Evolutionary conservation across 2,888 invertebrate genomes (phyloP), one percentile per base, ranked within the genome.

Genomic region (Scaptomyza polygonia): DNA sequence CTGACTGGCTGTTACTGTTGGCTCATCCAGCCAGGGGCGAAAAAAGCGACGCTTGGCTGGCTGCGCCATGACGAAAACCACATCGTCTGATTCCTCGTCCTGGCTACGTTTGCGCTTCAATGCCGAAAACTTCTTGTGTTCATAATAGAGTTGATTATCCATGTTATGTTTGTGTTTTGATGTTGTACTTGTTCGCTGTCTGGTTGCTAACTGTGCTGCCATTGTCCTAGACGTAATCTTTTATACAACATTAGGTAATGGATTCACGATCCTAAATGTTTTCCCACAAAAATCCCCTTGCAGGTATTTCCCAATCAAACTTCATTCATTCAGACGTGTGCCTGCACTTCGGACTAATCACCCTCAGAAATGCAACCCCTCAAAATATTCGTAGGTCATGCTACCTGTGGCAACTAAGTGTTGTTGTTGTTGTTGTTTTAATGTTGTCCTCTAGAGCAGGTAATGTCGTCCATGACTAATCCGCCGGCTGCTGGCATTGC

Each of bases 231-330:
- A 47, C 54, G 43, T 56, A 48, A 61, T 75, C 75, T 83, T 83
- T 81, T 85, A 86, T 86, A 72, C 73, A 86, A 84, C 67, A 75
- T 73, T 81, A 81, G 82, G 87, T 84, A 86, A 81, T 64, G 55
- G 61, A 14, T 34, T 32, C 40, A 18, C 58, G 45, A 30, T 39
- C 48, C 53, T 47, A n/a, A 39, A 25, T 48, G 39, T 53, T 71
- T 85, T 82, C 80, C 81, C 78, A 84, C 59, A 65, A 36, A 14
- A 36, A 66, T 63, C 45, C 65, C 74, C n/a, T 8, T 30, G 5
- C 65, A 82, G 84, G 84, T 85, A 87, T 84, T 86, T 82, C 86
- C 86, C 82, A 65, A 70, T 62, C 54, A 51, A 36, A 82, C 65
- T 83, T 83, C 83, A 83, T 83, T 83, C 87, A 82, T 83, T 58